Conservation (phyloP, 1,140 invertebrate species). For the Lepeophtheirus salmonis region DNA sequence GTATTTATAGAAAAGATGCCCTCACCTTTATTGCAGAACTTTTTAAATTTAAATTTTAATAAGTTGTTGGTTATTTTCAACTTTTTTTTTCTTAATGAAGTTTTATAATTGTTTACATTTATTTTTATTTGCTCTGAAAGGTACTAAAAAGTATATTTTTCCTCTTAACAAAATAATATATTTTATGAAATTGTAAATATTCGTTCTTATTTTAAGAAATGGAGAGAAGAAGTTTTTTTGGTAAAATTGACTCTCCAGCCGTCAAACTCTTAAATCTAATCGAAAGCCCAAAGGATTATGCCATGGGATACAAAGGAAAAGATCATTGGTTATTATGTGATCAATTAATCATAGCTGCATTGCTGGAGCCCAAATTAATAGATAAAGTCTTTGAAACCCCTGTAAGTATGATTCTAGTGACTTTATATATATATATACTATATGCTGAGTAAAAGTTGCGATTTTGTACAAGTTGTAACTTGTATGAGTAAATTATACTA, state of each 20-base stretch:
- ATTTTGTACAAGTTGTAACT: no score
- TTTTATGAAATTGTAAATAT: not conserved
- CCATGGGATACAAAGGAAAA: not conserved
- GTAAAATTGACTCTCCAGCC: not conserved
- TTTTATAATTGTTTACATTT: not conserved
- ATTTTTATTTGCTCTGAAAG: not conserved
- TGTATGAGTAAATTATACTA: no score
- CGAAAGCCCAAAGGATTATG: not conserved
- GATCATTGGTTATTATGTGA: not conserved
- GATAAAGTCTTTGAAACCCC: not conserved
- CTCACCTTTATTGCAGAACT: no score
- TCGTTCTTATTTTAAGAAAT: not conserved
- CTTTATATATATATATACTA: no score
- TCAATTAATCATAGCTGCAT: constrained; percentile 8
- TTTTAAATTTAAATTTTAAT: not conserved
- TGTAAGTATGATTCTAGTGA: no score
- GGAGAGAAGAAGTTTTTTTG: not conserved
- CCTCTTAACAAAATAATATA: not conserved
- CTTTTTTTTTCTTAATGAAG: not conserved
- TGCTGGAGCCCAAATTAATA: not conserved
- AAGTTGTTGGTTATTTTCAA: not conserved
- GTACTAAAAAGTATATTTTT: not conserved
- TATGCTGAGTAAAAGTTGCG: no score
- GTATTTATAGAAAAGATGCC: no score
- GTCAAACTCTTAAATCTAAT: constrained; percentile 7